A percentile compares a stretch with the other conserved stretches of the same genome.
Conservation (phyloP, 1,140 invertebrate species). For the Polypedilum pembai region DNA sequence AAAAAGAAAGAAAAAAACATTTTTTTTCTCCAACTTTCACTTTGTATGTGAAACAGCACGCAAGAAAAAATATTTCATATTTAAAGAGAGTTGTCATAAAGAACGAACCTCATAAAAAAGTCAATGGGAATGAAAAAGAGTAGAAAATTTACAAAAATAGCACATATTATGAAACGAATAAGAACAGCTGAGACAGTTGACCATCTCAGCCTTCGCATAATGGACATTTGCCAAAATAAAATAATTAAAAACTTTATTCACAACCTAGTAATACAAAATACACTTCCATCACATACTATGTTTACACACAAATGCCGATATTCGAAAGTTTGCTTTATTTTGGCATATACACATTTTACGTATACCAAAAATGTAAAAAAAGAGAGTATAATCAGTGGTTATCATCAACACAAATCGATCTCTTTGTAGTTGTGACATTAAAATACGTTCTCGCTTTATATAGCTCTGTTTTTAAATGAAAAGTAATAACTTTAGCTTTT, state of each 20-base stretch:
- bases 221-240: slow-evolving; percentile 3
- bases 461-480: neutral
- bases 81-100: slow-evolving; percentile 1
- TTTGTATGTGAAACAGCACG: slow-evolving; percentile 32
- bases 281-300: neutral
- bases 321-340: neutral
- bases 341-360: too few relatives aligned
- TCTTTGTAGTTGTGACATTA: neutral
- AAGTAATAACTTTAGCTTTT: neutral
- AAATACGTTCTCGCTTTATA: neutral
- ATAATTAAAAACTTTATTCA: neutral
- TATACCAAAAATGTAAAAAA: too few relatives aligned
- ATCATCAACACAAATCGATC: neutral
- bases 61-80: slow-evolving; percentile 28
- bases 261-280: too few relatives aligned
- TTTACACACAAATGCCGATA: neutral
- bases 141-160: slow-evolving; percentile 15
- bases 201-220: neutral
- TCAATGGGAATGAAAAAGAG: neutral
- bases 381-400: too few relatives aligned
- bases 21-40: slow-evolving; percentile 31
- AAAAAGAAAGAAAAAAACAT: neutral
- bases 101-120: slow-evolving; percentile 27
- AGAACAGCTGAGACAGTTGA: slow-evolving; percentile 22
- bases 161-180: slow-evolving; percentile 15